Conservation (phyloP, 2,888 invertebrate species). For the Thyatira batis region DNA sequence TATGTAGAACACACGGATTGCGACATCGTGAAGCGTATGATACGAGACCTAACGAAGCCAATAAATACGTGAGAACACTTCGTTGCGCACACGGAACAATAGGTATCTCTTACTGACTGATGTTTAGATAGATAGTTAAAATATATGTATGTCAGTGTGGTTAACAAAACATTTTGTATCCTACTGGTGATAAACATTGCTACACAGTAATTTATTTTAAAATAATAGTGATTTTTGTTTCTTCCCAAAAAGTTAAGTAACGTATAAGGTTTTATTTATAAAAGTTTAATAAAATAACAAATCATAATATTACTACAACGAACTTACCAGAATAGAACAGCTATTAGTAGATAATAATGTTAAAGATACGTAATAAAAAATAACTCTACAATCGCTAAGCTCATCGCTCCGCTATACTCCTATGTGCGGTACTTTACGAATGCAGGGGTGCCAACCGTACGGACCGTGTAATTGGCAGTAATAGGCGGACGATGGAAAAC, state of each 20-base stretch:
- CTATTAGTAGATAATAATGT: background rate
- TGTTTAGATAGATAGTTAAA: background rate
- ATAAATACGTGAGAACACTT: constrained; percentile 24
- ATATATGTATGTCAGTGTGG: too few relatives aligned
- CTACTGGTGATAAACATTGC: too few relatives aligned
- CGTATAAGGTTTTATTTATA: too few relatives aligned
- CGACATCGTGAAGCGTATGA: constrained; percentile 24
- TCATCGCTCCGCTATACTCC: constrained; percentile 32
- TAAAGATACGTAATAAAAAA: background rate
- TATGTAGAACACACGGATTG: constrained; percentile 10
- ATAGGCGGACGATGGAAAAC: constrained; percentile 35
- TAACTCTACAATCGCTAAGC: constrained; percentile 25
- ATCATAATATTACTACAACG: too few relatives aligned
- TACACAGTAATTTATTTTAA: too few relatives aligned
- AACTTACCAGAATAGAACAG: too few relatives aligned
- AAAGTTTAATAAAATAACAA: too few relatives aligned
- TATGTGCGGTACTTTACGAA: constrained; percentile 29
- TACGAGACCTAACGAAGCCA: constrained; percentile 39
- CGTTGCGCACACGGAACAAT: constrained; percentile 13
- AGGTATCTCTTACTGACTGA: background rate
- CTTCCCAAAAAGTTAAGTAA: too few relatives aligned
- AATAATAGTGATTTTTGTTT: too few relatives aligned
- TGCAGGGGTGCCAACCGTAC: constrained; percentile 64
- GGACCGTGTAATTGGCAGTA: constrained; percentile 51
- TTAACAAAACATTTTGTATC: too few relatives aligned